phyloP scores from a whole-genome alignment of 2,888 invertebrate species.

The Temnothorax rugatulus region DNA sequence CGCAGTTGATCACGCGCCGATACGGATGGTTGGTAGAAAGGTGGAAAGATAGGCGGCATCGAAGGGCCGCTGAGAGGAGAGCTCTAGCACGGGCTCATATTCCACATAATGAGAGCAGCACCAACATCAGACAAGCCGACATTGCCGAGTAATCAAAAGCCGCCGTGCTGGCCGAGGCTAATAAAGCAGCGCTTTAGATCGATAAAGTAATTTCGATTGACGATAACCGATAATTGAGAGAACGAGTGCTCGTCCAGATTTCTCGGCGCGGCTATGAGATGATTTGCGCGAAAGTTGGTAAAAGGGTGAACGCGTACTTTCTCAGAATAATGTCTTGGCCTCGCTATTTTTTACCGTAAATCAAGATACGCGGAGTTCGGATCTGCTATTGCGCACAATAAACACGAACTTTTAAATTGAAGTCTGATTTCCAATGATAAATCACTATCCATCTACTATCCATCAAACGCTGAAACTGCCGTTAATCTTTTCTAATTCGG shows the following conservation, averaged over 20 bases:
- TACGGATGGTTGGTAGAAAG: conserved; percentile 70
- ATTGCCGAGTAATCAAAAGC: conserved; percentile 83
- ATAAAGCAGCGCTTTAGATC: conserved; percentile 51
- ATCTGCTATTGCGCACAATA: not conserved
- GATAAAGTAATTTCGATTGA: conserved; percentile 56
- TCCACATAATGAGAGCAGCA: conserved; percentile 81
- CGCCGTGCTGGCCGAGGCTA: conserved; percentile 67
- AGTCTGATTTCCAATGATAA: conserved; percentile 10
- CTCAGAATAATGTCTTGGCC: not conserved
- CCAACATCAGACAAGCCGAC: conserved; percentile 80
- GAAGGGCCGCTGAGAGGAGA: conserved; percentile 69
- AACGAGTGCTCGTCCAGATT: conserved; percentile 39
- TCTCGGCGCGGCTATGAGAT: conserved; percentile 26
- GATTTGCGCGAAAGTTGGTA: conserved; percentile 34
- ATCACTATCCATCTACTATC: conserved; percentile 3
- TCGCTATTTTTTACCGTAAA: conserved; percentile 3
- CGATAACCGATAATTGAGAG: conserved; percentile 50
- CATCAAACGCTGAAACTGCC: conserved; percentile 1
- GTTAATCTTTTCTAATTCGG: conserved; percentile 21
- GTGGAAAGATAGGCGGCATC: conserved; percentile 54
- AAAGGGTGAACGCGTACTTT: conserved; percentile 21
- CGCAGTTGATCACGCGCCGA: conserved; percentile 50
- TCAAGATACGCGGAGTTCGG: not conserved
- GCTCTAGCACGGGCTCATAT: conserved; percentile 81
- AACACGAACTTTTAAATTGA: not conserved